These are phyloP conservation scores for Trichonephila inaurata DNA, from an alignment of 1,140 invertebrate genomes.

Conservation along the genomic window DNA sequence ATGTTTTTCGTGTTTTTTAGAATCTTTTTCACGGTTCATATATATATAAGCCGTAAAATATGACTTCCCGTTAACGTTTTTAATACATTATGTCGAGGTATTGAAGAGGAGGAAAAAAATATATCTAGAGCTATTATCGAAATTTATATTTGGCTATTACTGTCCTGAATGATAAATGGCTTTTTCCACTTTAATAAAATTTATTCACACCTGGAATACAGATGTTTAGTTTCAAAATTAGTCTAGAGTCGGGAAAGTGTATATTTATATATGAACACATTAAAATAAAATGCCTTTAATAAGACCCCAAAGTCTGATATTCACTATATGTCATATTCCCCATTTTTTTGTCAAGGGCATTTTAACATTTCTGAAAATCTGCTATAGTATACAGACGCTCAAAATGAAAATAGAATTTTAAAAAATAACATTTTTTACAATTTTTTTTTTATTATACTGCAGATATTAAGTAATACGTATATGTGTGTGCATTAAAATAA, in stretches of 20 bases:
- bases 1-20: neutral
- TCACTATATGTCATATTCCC: too few relatives aligned
- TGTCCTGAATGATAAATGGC: neutral
- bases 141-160: conserved; percentile 11
- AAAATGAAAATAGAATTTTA: too few relatives aligned
- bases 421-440: too few relatives aligned
- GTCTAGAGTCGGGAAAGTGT: neutral
- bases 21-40: neutral
- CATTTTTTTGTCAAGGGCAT: too few relatives aligned
- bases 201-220: neutral
- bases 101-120: neutral
- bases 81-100: neutral
- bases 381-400: too few relatives aligned
- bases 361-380: too few relatives aligned
- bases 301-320: too few relatives aligned
- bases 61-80: conserved; percentile 6
- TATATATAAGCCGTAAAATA: conserved; percentile 22
- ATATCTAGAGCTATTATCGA: neutral
- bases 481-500: too few relatives aligned
- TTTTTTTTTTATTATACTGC: too few relatives aligned
- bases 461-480: too few relatives aligned
- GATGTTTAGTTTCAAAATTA: neutral
- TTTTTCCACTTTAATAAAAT: neutral
- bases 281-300: too few relatives aligned
- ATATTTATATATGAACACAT: too few relatives aligned